Evolutionary conservation across 2,797 vertebrate species (phyloP).

Genomic region (Vireo griseus): DNA sequence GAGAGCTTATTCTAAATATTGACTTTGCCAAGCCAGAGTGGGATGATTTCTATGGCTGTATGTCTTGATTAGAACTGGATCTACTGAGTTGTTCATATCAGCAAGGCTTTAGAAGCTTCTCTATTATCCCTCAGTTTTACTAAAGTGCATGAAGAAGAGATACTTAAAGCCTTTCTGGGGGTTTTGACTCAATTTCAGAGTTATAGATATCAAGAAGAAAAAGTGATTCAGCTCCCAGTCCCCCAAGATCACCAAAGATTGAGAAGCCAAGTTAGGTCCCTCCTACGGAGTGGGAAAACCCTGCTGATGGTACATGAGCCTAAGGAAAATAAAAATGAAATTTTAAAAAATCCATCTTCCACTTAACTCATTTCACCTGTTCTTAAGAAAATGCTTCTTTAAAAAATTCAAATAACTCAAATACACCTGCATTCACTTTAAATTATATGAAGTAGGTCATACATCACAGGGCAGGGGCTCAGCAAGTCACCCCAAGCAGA

Average conservation of each 20-base stretch:
- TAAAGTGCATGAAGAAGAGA: rapidly evolving
- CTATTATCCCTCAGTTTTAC: rapidly evolving
- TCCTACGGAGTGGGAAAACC: not conserved
- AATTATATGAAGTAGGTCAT: not conserved
- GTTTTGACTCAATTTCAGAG: not conserved
- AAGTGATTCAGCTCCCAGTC: not conserved
- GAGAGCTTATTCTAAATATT: not conserved
- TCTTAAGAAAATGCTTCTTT: not conserved
- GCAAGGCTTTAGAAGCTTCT: not conserved
- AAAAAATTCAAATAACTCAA: not conserved
- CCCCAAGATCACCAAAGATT: rapidly evolving
- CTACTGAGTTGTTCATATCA: rapidly evolving
- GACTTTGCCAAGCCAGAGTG: not conserved
- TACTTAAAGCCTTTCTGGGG: rapidly evolving
- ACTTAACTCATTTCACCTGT: not conserved
- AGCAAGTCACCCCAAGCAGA: not conserved
- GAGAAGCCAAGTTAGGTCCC: not conserved
- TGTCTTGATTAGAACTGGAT: not conserved
- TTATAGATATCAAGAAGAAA: not conserved
- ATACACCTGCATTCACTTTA: not conserved
- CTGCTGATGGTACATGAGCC: not conserved
- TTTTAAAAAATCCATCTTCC: not conserved
- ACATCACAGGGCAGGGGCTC: not conserved
- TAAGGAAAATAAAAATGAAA: not conserved
- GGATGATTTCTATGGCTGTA: not conserved